These are phyloP conservation scores for Pristionchus japonicus DNA, from an alignment of 2,888 invertebrate species.

Conservation along the genomic window DNA sequence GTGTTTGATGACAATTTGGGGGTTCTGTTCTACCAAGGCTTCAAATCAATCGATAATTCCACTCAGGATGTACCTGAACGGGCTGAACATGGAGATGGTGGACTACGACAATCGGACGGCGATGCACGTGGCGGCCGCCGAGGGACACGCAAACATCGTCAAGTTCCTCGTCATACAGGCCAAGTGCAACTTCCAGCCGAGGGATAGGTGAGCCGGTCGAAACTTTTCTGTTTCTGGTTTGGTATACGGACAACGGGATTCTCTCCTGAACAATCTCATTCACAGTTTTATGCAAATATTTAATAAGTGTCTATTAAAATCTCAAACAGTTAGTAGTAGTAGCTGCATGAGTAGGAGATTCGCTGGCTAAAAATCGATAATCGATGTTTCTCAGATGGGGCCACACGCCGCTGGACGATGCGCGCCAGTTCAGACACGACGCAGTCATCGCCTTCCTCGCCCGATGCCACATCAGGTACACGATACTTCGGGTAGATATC, in stretches of 20 bases:
- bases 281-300: no score
- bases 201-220: constrained; percentile 54
- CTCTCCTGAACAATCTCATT: no score
- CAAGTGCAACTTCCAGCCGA: constrained; percentile 63
- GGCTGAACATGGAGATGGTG: constrained; percentile 64
- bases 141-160: constrained; percentile 66
- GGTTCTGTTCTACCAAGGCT: no score
- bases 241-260: no score
- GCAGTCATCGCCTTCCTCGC: constrained; percentile 43
- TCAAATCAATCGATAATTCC: background rate
- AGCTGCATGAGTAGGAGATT: no score
- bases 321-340: no score
- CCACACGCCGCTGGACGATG: constrained; percentile 51
- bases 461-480: constrained; percentile 14
- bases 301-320: no score
- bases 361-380: no score
- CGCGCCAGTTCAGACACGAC: constrained; percentile 47
- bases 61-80: constrained; percentile 65
- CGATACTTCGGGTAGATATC: background rate
- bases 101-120: constrained; percentile 68
- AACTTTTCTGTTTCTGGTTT: background rate
- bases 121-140: constrained; percentile 66
- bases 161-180: constrained; percentile 66
- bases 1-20: background rate
- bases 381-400: constrained; percentile 52